Evolutionary conservation across 2,113 vertebrate genomes (phyloP), one percentile per base, ranked within the genome.

Genomic region (Siniperca chuatsi): DNA sequence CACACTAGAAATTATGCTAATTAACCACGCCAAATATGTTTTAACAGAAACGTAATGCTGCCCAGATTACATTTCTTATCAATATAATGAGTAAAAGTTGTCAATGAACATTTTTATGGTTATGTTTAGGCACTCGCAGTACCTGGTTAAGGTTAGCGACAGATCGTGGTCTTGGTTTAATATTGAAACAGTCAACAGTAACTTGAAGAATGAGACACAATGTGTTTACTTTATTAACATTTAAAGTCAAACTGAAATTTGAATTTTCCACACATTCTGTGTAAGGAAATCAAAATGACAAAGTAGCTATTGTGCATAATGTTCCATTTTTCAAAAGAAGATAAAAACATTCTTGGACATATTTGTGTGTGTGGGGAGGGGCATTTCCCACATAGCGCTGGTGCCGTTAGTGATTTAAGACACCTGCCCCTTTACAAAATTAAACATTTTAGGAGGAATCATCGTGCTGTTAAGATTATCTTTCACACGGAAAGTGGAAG

Each of bases 1-100:
- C 52, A 88, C 54, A 8, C 25, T 29, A 23, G n/a, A 48, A 72
- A 81, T 72, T 9, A 33, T n/a, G n/a, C n/a, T 60, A 44, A 77
- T 78, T 66, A 76, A 40, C 35, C 16, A 44, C 48, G 6, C 40
- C 11, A 50, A 75, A 87, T 78, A 73, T 44, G 11, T 25, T 46
- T 20, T 23, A 44, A 81, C 65, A 23, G 79, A 25, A 65, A 42
- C 0, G 1, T 33, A 65, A 40, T 37, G 46, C 12, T 12, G 40
- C 12, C 42, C 62, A 68, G 61, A 42, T 60, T 54, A 4, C n/a
- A 48, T 64, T 73, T 78, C 11, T 71, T 7, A 37, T 71, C 18
- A 20, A 23, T 46, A 40, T 60, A 52, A 72, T 68, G 35, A 50
- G 52, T 55, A 68, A 70, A 73, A 35, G 75, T 57, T 83, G 37